Base-by-base conservation (phyloP, 2,113 vertebrate genomes). In the Pseudorectes ferrugineus region DNA sequence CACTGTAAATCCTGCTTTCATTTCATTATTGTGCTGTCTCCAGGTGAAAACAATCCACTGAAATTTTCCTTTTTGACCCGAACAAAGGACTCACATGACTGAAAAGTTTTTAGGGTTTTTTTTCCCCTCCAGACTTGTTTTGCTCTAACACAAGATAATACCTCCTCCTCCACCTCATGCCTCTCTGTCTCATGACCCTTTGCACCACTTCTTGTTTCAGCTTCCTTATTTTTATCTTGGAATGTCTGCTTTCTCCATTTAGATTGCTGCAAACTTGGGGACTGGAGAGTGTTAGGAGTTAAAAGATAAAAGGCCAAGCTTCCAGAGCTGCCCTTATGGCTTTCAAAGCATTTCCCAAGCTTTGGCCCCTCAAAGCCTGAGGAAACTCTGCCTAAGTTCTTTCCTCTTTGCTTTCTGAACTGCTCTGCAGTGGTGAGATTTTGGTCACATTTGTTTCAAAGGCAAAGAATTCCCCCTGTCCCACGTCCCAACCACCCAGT, bases 1-100 rank as follows among this genome's bases (percentile, higher is more conserved):
- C 12, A 1, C 29, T 54, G 29, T 28, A 42, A 85, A 5, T 43
- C 35, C 35, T 52, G 38, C 42, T 54, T 58, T 87, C 4, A 1
- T 45, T 61, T 67, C 8, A 0, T 52, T 35, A 0, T 2, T 29
- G 3, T 38, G 20, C 6, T 51, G 29, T 19, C 63, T 55, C 21
- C 33, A 14, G 29, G 29, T 42, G 25, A 11, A 43, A 71, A 28
- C 25, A 55, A 40, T 17, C 25, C 65, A 10, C 29, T 81, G 52
- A 46, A 40, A 7, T 54, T 24, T 26, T 31, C 31, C 15, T 85
- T 82, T 88, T 61, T 65, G 54, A 14, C 5, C 19, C n/a, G 12
- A 55, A 6, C 18, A 25, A 51, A 67, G 7, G 18, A 43, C 8
- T 65, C n/a, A 12, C 3, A 1, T 6, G 68, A 40, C 35, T 51